These are phyloP conservation scores for Tautogolabrus adspersus DNA, from an alignment of 2,113 vertebrate genomes.

Conservation along the genomic window DNA sequence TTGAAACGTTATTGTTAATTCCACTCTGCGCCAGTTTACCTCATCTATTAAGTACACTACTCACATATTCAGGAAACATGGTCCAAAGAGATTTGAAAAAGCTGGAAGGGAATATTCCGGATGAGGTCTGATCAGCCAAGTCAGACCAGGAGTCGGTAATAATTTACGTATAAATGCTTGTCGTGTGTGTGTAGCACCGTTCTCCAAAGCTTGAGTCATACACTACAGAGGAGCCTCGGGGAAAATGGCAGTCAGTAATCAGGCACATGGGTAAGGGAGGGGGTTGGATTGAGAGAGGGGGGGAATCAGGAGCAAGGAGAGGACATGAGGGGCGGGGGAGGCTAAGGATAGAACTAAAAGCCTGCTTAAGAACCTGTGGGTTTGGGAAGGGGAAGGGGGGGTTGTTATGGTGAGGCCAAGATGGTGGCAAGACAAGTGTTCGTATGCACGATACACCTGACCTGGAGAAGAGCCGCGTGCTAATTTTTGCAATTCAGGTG, in stretches of 20 bases:
- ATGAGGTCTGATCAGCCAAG: neutral
- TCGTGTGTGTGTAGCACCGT: neutral
- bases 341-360: slow-evolving; percentile 91
- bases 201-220: slow-evolving; percentile 10
- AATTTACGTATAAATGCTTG: neutral
- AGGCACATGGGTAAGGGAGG: slow-evolving; percentile 21
- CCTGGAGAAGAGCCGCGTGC: slow-evolving; percentile 3
- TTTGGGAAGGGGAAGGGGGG: neutral
- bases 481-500: slow-evolving; percentile 9
- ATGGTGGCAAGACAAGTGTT: slow-evolving; percentile 29
- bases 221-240: slow-evolving; percentile 10
- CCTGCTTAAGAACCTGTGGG: slow-evolving; percentile 83
- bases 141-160: slow-evolving; percentile 5
- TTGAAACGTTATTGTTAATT: too few relatives aligned
- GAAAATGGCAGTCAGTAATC: slow-evolving; percentile 74
- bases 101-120: slow-evolving; percentile 11
- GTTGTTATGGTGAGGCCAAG: slow-evolving; percentile 54
- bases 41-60: slow-evolving; percentile 43
- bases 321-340: slow-evolving; percentile 34
- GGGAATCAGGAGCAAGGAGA: slow-evolving; percentile 30
- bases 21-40: neutral
- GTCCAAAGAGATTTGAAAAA: slow-evolving; percentile 57
- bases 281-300: slow-evolving; percentile 16
- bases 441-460: slow-evolving; percentile 23
- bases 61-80: slow-evolving; percentile 81